phyloP scores from a whole-genome alignment of 2,113 vertebrate genomes.

The Azemiops feae region DNA sequence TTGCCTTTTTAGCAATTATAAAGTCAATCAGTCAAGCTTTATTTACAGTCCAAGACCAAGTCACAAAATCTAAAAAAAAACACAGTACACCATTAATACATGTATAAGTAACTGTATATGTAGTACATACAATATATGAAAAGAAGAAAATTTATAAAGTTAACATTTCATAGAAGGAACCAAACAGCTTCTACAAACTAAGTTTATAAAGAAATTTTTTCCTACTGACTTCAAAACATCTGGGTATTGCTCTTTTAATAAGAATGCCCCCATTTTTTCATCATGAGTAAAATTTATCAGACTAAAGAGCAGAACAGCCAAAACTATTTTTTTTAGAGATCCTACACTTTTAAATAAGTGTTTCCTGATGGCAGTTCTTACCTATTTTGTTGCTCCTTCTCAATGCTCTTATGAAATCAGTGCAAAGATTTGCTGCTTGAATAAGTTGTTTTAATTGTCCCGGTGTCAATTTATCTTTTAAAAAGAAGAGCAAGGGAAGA shows the following conservation, averaged over 20 bases:
- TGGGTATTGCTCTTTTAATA: background rate
- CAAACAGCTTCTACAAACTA: background rate
- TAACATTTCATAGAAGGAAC: background rate
- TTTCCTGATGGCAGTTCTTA: background rate
- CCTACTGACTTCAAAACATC: background rate
- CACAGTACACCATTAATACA: background rate
- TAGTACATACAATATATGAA: background rate
- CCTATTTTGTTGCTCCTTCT: background rate
- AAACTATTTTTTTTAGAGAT: background rate
- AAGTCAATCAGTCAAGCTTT: background rate
- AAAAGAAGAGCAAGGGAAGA: background rate
- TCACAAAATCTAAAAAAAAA: background rate
- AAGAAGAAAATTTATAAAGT: background rate
- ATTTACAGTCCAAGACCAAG: background rate
- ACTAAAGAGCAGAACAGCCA: background rate
- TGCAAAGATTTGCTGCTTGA: background rate
- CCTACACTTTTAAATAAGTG: background rate
- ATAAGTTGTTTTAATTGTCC: background rate
- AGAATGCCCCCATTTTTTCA: background rate
- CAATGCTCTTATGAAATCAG: background rate
- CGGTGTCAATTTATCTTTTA: background rate
- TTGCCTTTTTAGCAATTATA: background rate
- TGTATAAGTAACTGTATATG: background rate
- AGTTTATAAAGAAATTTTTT: background rate
- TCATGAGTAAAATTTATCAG: background rate